Evolutionary conservation across 2,113 vertebrate genomes (phyloP).

Genomic region (Smithornis capensis): DNA sequence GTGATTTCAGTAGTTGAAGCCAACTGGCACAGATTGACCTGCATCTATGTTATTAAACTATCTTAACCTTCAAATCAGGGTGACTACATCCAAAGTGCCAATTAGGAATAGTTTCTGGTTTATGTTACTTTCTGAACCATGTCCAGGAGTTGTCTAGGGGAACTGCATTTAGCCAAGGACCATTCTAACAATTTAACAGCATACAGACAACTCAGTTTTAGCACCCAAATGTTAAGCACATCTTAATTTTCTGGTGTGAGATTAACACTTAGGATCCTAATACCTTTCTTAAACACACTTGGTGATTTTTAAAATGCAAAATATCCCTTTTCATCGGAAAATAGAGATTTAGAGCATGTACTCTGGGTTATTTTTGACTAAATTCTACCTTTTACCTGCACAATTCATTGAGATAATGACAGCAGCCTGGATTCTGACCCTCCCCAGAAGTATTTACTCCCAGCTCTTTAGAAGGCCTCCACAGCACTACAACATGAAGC

Average conservation of each 20-base stretch:
- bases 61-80: constrained; percentile 22
- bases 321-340: background rate
- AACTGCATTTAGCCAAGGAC: background rate
- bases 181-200: background rate
- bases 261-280: background rate
- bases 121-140: background rate
- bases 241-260: background rate
- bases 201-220: background rate
- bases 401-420: background rate
- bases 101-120: constrained; percentile 1
- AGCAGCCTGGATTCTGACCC: background rate
- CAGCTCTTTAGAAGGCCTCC: background rate
- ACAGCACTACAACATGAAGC: background rate
- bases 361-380: background rate
- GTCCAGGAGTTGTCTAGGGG: background rate
- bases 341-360: background rate
- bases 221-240: background rate
- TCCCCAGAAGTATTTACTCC: background rate
- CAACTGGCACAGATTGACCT: constrained; percentile 24
- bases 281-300: background rate
- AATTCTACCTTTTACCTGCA: background rate
- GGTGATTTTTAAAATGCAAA: background rate
- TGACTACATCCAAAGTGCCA: background rate
- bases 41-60: constrained; percentile 7
- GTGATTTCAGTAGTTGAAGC: background rate